A percentile compares a stretch with the other conserved stretches of the same genome.
phyloP scores from a whole-genome alignment of 2,113 vertebrate genomes.

The Miniopterus natalensis region DNA sequence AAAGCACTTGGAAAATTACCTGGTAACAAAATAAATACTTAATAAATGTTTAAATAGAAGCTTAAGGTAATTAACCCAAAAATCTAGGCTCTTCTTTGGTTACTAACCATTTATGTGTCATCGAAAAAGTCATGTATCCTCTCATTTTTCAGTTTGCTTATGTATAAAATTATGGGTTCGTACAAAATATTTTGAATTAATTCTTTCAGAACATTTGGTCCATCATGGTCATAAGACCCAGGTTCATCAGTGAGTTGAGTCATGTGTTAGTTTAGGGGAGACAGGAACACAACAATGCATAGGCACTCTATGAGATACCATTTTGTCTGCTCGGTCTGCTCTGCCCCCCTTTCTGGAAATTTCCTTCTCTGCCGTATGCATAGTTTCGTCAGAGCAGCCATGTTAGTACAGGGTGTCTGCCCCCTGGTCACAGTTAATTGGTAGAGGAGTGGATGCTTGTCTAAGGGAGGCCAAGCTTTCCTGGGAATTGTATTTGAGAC shows the following conservation, averaged over 20 bases:
- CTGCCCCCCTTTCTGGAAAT: neutral
- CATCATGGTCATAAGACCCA: neutral
- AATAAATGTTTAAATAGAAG: conserved; percentile 21
- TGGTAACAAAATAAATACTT: conserved; percentile 42
- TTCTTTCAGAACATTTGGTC: neutral
- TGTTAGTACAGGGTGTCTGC: neutral
- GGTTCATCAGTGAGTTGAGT: neutral
- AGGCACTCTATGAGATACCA: neutral
- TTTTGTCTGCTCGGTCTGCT: neutral
- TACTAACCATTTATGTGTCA: neutral
- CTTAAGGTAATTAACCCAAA: neutral
- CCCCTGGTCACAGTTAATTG: neutral
- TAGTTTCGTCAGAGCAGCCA: neutral
- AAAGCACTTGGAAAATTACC: neutral
- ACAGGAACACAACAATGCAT: neutral
- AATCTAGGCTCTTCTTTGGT: neutral
- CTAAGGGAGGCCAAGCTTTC: neutral
- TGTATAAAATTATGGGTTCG: neutral
- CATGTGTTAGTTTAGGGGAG: neutral
- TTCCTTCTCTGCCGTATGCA: neutral
- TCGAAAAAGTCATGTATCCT: neutral
- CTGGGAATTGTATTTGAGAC: neutral
- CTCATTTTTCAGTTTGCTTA: neutral
- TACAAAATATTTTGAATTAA: conserved; percentile 40
- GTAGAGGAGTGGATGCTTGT: neutral